These are phyloP conservation scores for Nesometra sesokonis DNA, from an alignment of 35 echinoderm and acorn worm genomes.

Conservation along the genomic window DNA sequence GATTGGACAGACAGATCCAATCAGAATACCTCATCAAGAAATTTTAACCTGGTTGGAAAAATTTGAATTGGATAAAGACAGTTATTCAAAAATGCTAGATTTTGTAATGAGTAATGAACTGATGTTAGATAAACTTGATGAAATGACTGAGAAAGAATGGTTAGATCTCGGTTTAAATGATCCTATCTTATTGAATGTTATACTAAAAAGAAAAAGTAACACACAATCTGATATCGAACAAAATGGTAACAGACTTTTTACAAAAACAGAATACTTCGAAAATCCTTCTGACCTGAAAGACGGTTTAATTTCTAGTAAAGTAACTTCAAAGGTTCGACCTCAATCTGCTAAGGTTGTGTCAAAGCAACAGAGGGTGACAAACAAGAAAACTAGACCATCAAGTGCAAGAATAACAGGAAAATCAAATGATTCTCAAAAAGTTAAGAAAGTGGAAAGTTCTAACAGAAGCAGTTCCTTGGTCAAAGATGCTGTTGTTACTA, in stretches of 20 bases:
- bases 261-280: not conserved
- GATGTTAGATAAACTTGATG: not conserved
- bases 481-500: not conserved
- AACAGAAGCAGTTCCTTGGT: not conserved
- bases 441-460: not conserved
- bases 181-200: too few relatives aligned
- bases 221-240: not conserved
- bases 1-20: not conserved
- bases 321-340: not conserved
- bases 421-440: not conserved
- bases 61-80: not conserved
- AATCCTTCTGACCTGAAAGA: not conserved
- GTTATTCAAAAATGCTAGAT: not conserved
- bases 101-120: not conserved
- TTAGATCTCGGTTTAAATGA: not conserved
- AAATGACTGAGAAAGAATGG: not conserved
- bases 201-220: too few relatives aligned
- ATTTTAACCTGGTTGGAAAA: not conserved
- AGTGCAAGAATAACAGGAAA: not conserved
- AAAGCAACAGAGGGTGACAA: not conserved
- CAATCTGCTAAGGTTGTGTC: not conserved
- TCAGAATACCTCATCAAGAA: not conserved
- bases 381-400: not conserved
- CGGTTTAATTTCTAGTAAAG: not conserved
- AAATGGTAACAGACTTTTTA: not conserved